Percentiles rank a stretch among this genome's conserved stretches.
Evolutionary conservation across 1,140 invertebrate genomes (phyloP).

Genomic region (Cecropterus lyciades): DNA sequence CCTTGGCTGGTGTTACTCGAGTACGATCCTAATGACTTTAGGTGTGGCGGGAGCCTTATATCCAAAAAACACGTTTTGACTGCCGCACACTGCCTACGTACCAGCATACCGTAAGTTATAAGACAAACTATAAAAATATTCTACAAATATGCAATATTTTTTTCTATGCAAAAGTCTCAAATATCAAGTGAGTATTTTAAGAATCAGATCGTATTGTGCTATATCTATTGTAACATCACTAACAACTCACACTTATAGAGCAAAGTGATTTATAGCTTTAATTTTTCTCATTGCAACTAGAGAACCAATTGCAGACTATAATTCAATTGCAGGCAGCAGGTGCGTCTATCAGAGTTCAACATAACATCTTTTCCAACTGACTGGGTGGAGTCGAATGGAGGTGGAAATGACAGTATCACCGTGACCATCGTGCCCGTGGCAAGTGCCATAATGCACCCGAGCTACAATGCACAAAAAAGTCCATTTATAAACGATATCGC

Average conservation of each 20-base stretch:
- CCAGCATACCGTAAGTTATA: too few species aligned
- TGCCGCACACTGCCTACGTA: conserved; percentile 44
- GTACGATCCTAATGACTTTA: conserved; percentile 29
- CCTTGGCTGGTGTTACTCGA: conserved; percentile 48
- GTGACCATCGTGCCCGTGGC: conserved; percentile 33
- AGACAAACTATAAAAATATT: too few species aligned
- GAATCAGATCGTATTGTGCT: too few species aligned
- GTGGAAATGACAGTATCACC: conserved; percentile 41
- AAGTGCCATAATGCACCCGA: conserved; percentile 30
- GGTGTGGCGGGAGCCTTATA: conserved; percentile 48
- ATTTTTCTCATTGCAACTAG: too few species aligned
- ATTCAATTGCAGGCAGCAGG: conserved; percentile 26
- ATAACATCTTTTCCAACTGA: conserved; percentile 44
- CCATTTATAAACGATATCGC: conserved; percentile 43
- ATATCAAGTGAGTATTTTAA: too few species aligned
- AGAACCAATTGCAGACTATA: too few species aligned
- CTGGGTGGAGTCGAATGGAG: conserved; percentile 31
- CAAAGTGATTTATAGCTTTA: too few species aligned
- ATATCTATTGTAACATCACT: too few species aligned
- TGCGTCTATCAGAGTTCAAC: conserved; percentile 52
- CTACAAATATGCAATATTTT: too few species aligned
- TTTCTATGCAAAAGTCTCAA: too few species aligned
- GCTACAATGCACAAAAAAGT: conserved; percentile 5
- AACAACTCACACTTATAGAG: too few species aligned
- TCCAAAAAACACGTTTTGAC: conserved; percentile 41